Conservation (phyloP, 1,140 invertebrate genomes). For the Dendroctonus valens region DNA sequence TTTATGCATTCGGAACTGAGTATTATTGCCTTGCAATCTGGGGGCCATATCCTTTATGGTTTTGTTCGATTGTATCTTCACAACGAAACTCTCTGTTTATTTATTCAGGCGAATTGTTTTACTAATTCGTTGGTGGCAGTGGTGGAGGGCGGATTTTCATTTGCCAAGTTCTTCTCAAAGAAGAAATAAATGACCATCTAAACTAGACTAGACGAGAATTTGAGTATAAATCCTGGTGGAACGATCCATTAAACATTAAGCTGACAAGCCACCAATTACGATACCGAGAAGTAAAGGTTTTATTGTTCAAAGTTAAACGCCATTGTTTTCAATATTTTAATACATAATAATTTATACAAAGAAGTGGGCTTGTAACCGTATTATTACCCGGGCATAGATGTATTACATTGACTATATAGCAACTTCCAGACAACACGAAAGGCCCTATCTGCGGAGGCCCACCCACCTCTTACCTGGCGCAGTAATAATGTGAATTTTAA, state of each 20-base stretch:
- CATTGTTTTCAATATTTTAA: slow-evolving; percentile 28
- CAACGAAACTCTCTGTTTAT: slow-evolving; percentile 13
- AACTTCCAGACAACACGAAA: background rate
- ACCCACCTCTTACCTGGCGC: background rate
- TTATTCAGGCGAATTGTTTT: slow-evolving; percentile 1
- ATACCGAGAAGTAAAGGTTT: slow-evolving; percentile 10
- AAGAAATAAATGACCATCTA: too few species aligned
- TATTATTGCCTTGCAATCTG: slow-evolving; percentile 27
- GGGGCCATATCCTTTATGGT: slow-evolving; percentile 18
- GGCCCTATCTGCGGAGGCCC: slow-evolving; percentile 6
- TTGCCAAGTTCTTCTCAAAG: too few species aligned
- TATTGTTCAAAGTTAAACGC: slow-evolving; percentile 20
- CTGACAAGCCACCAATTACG: slow-evolving; percentile 17
- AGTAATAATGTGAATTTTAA: slow-evolving; percentile 27
- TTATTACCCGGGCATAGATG: slow-evolving; percentile 21
- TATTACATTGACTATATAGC: slow-evolving; percentile 12
- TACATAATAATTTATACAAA: slow-evolving; percentile 22
- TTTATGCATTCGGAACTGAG: slow-evolving; percentile 20
- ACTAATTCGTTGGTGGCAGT: too few species aligned
- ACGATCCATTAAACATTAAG: slow-evolving; percentile 5
- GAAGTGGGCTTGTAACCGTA: slow-evolving; percentile 21
- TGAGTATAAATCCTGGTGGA: too few species aligned
- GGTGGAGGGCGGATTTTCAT: too few species aligned
- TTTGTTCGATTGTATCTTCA: slow-evolving; percentile 18
- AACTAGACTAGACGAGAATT: too few species aligned